phyloP scores from a whole-genome alignment of 2,113 vertebrate species.

The Tragulus kanchil region DNA sequence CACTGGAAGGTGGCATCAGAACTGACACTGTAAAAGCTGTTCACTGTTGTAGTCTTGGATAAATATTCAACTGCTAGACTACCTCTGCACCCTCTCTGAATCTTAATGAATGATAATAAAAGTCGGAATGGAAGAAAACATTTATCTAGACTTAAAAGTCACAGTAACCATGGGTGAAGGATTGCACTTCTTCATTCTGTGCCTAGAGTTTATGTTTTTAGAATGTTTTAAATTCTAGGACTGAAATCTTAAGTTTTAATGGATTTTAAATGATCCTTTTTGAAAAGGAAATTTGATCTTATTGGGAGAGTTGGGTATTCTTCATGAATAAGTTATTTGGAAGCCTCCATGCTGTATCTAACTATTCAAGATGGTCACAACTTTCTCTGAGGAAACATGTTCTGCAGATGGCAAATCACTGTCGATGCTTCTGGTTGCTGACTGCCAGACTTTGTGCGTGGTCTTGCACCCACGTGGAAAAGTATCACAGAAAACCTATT shows the following conservation, averaged over 20 bases:
- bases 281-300: neutral
- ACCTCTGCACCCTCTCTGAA: neutral
- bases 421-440: neutral
- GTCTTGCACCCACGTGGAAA: neutral
- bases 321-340: neutral
- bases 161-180: neutral
- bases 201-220: neutral
- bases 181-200: neutral
- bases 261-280: neutral
- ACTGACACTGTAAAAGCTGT: neutral
- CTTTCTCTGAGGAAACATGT: neutral
- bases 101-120: conserved; percentile 35
- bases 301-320: neutral
- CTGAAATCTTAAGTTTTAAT: neutral
- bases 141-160: conserved; percentile 46
- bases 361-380: neutral
- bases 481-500: neutral
- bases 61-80: neutral
- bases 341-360: neutral
- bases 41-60: neutral
- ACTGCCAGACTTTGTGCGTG: neutral
- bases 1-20: neutral
- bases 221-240: neutral
- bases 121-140: neutral
- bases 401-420: neutral